Evolutionary conservation across 2,888 invertebrate species (phyloP).

Genomic region (Physocephala rufipes): DNA sequence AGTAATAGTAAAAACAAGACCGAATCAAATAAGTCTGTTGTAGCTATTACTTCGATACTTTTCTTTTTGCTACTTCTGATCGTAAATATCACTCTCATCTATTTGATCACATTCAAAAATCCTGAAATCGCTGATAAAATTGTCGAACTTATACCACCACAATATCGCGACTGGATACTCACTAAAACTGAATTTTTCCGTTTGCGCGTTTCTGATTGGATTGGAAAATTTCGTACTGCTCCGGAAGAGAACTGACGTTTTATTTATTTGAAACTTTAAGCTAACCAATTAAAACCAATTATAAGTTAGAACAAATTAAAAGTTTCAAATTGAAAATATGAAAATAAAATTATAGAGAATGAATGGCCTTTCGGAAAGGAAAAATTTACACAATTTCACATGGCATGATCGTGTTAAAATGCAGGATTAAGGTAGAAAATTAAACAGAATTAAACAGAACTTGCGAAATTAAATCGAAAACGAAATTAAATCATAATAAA

Average conservation of each 20-base stretch:
- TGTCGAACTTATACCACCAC: conserved; percentile 60
- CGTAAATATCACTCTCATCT: conserved; percentile 59
- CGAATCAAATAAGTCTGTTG: conserved; percentile 36
- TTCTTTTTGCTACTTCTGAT: conserved; percentile 59
- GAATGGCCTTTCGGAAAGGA: too few relatives aligned
- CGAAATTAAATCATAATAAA: too few relatives aligned
- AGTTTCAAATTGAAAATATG: too few relatives aligned
- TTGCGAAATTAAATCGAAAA: too few relatives aligned
- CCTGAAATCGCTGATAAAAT: conserved; percentile 62
- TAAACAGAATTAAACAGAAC: too few relatives aligned
- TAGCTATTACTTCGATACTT: conserved; percentile 59
- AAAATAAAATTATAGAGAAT: too few relatives aligned
- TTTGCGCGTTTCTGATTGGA: conserved; percentile 61
- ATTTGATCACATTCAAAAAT: conserved; percentile 63
- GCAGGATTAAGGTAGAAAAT: too few relatives aligned
- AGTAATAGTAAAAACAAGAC: conserved; percentile 39
- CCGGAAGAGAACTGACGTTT: conserved; percentile 62
- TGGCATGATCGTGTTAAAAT: too few relatives aligned
- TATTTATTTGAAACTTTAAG: conserved; percentile 61
- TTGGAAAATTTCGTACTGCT: conserved; percentile 60
- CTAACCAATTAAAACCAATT: conserved; percentile 22
- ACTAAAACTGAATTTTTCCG: conserved; percentile 63
- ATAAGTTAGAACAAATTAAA: neutral
- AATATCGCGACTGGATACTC: conserved; percentile 62
- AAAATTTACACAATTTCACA: too few relatives aligned